Base-by-base conservation (phyloP, 2,797 vertebrate species). In the Cirrhinus mrigala region DNA sequence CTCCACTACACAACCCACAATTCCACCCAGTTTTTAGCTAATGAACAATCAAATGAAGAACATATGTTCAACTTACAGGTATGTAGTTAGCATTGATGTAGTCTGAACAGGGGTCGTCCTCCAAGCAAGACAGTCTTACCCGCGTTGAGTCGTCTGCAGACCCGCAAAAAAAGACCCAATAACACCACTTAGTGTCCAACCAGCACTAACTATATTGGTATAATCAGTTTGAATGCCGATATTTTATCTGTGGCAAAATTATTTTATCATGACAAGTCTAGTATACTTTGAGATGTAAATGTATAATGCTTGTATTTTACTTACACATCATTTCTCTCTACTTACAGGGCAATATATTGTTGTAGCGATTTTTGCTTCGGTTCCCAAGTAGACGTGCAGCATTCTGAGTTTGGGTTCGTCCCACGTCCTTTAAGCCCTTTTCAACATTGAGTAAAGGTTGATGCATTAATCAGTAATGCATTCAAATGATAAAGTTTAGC, bases 331-430 rank as follows among this genome's bases (percentile, higher is more conserved):
- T 54, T 44, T 22, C 10, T 40, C 20, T 83, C 15, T 44, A 56
- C 97, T 96, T 87, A 99, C 98, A 99, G 7, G 98, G 98, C 89
- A 99, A 93, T 94, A 99, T 98, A 94, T 99, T 99, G 95, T 99
- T 99, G 94, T 99, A 99, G 90, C 98, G 97, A 94, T 99, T 99
- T 94, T 99, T 99, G 70, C 97, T 97, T 94, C 98, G 93, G 90
- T 99, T 99, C 89, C 98, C 97, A 0, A 96, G 97, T 89, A 98
- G 92, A 81, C 97, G 96, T 24, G 98, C 97, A 22, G 96, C 95
- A 83, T 98, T 98, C 95, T 97, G 96, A 0, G 94, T 92, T 89
- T 99, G 98, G 92, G 96, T 98, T 79, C 97, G 95, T 66, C 98
- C 98, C 66, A 98, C 96, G 0, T 99, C 98, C 92, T 98, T 99